Percentiles rank a stretch among this genome's conserved stretches.
Evolutionary conservation across 2,888 invertebrate genomes (phyloP).

Genomic region (Parnassius orleans): DNA sequence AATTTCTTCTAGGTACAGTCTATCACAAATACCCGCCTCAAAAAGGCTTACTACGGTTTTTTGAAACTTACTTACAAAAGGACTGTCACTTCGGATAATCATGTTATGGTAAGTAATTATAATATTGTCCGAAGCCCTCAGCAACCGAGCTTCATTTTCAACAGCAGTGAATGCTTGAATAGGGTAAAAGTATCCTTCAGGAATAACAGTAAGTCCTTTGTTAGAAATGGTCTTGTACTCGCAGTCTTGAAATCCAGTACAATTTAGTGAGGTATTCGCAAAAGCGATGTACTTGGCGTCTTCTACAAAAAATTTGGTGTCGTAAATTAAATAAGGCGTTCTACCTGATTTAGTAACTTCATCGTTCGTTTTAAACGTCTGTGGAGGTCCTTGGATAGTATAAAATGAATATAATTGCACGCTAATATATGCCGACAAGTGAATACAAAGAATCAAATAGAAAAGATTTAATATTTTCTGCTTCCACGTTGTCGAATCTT

Average conservation of each 20-base stretch:
- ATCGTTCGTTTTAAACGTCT: conserved; percentile 45
- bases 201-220: conserved; percentile 50
- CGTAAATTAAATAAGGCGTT: conserved; percentile 41
- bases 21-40: conserved; percentile 59
- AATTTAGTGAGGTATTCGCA: conserved; percentile 47
- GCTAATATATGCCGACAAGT: conserved; percentile 53
- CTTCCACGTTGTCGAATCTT: conserved; percentile 48
- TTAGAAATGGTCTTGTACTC: conserved; percentile 36
- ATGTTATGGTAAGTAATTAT: conserved; percentile 61
- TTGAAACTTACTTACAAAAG: conserved; percentile 41
- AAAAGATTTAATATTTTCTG: conserved; percentile 54
- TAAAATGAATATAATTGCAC: conserved; percentile 60
- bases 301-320: conserved; percentile 46
- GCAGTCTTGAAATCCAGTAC: conserved; percentile 48
- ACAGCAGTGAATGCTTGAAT: conserved; percentile 53
- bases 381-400: conserved; percentile 55
- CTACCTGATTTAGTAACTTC: conserved; percentile 52
- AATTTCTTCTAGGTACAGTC: conserved; percentile 52
- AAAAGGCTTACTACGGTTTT: conserved; percentile 45
- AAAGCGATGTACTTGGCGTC: conserved; percentile 49
- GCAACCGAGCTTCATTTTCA: conserved; percentile 53
- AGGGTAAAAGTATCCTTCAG: conserved; percentile 46
- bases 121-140: conserved; percentile 48
- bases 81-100: conserved; percentile 48
- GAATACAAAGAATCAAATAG: conserved; percentile 54